phyloP scores from a whole-genome alignment of 2,888 invertebrate species.

The Andrena trimmerana region DNA sequence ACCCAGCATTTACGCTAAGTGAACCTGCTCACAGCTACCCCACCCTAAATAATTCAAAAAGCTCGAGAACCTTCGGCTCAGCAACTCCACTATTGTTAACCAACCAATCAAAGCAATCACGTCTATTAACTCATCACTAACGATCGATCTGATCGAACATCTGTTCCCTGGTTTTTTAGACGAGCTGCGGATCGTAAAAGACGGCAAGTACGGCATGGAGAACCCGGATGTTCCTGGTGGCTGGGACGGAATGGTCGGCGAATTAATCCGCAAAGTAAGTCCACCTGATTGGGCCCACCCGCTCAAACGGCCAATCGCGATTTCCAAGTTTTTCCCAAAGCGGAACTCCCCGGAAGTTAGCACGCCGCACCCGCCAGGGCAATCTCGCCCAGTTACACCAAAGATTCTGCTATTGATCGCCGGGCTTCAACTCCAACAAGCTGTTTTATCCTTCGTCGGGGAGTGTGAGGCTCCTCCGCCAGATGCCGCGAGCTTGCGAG shows the following conservation, averaged over 20 bases:
- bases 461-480: slow-evolving; percentile 51
- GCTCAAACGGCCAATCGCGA: not conserved
- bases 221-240: slow-evolving; percentile 91
- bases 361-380: slow-evolving; percentile 1
- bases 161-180: slow-evolving; percentile 86
- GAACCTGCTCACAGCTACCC: not conserved
- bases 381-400: slow-evolving; percentile 42
- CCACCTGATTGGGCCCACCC: not conserved
- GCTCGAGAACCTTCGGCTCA: slow-evolving; percentile 22
- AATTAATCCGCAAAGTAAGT: slow-evolving; percentile 93
- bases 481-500: slow-evolving; percentile 75
- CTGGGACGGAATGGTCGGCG: slow-evolving; percentile 96
- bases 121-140: not conserved
- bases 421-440: slow-evolving; percentile 36
- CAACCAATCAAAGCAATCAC: slow-evolving; percentile 25
- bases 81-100: not conserved
- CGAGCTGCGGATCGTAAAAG: slow-evolving; percentile 93
- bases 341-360: slow-evolving; percentile 32
- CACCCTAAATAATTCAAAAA: slow-evolving; percentile 43
- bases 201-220: slow-evolving; percentile 93
- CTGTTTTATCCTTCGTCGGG: slow-evolving; percentile 75
- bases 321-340: not conserved
- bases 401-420: slow-evolving; percentile 70
- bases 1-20: no score
- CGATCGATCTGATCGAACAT: not conserved